Conservation (phyloP, 2,113 vertebrate species). For the Illadopsis cleaveri region DNA sequence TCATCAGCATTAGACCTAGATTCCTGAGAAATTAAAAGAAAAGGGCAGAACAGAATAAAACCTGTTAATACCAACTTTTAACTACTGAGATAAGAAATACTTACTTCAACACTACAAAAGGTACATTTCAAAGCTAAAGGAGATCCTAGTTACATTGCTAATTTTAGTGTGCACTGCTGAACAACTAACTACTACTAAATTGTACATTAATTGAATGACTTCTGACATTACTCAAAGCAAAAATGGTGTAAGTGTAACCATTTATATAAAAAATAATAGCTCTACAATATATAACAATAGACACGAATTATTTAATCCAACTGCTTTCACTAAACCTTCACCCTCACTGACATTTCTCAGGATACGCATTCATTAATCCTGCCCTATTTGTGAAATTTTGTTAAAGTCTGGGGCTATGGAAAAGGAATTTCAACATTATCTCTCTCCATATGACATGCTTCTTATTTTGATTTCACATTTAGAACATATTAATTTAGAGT, state of each 20-base stretch:
- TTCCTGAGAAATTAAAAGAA: constrained; percentile 86
- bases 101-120: not conserved
- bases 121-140: not conserved
- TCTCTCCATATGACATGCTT: not conserved
- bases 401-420: not conserved
- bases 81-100: not conserved
- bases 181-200: not conserved
- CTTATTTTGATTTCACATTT: not conserved
- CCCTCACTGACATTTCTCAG: not conserved
- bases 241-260: not conserved
- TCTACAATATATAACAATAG: not conserved
- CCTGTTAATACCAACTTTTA: constrained; percentile 39
- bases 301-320: not conserved
- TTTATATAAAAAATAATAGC: not conserved
- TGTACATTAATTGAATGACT: not conserved
- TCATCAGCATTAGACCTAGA: constrained; percentile 91
- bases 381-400: not conserved
- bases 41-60: constrained; percentile 43
- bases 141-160: not conserved
- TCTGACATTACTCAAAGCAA: not conserved
- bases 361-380: not conserved
- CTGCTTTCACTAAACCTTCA: not conserved
- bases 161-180: not conserved
- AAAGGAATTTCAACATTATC: not conserved
- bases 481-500: not conserved